Conservation (phyloP, 2,113 vertebrate species). For the Neopipo cinnamomea region DNA sequence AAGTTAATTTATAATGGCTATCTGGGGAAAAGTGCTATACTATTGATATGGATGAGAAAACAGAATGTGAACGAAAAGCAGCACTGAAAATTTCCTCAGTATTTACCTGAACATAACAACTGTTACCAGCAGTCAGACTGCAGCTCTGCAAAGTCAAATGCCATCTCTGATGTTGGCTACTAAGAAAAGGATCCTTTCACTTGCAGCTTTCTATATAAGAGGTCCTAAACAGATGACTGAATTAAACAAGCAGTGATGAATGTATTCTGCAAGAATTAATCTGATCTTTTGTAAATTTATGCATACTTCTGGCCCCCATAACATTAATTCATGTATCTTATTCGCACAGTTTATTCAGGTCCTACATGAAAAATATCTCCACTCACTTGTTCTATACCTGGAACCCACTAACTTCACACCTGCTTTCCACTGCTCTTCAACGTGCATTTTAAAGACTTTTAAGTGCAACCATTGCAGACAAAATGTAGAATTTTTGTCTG, state of each 20-base stretch:
- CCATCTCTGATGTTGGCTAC: neutral
- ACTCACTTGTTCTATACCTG: neutral
- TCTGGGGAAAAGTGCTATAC: neutral
- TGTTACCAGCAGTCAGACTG: neutral
- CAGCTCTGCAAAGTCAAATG: neutral
- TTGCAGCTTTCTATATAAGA: neutral
- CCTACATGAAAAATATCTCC: neutral
- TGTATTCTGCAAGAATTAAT: neutral
- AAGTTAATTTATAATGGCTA: slow-evolving; percentile 10
- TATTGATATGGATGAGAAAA: neutral
- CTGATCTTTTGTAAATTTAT: neutral
- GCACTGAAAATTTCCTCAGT: neutral
- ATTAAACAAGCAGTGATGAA: neutral
- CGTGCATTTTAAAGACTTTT: neutral
- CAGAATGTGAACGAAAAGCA: neutral
- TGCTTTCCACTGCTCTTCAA: neutral
- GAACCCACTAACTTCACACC: neutral
- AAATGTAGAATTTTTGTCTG: neutral
- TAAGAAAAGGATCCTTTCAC: neutral
- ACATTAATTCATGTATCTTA: neutral
- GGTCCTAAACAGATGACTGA: neutral
- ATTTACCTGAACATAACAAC: neutral
- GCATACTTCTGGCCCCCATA: neutral
- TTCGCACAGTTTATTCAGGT: neutral
- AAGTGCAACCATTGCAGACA: accelerated